Evolutionary conservation across 53 echinoderm and acorn worm species (phyloP).

Genomic region (Paelopatides confundens): DNA sequence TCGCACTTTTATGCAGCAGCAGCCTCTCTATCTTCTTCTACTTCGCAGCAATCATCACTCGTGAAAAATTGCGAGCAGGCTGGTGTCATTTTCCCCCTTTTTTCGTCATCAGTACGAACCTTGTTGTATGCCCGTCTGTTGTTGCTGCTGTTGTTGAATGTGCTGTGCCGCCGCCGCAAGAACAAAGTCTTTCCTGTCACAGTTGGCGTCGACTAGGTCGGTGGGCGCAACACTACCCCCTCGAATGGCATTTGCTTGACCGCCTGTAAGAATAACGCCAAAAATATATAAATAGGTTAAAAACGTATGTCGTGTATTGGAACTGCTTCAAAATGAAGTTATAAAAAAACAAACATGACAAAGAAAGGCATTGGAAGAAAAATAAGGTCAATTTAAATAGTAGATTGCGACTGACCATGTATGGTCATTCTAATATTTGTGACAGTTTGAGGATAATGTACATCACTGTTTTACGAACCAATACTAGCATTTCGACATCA

Average conservation of each 20-base stretch:
- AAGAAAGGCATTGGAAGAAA: too few relatives aligned
- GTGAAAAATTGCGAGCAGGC: background rate
- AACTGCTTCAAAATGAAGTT: too few relatives aligned
- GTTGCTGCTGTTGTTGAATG: background rate
- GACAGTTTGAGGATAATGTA: too few relatives aligned
- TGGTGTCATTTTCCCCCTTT: background rate
- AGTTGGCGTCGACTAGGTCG: slow-evolving; percentile 17
- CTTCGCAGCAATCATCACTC: background rate
- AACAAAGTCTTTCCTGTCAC: slow-evolving; percentile 39
- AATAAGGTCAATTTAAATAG: too few relatives aligned
- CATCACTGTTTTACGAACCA: too few relatives aligned
- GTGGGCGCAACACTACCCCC: slow-evolving; percentile 36
- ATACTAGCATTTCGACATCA: too few relatives aligned
- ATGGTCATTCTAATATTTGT: too few relatives aligned
- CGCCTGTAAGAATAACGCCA: background rate
- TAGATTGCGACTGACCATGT: too few relatives aligned
- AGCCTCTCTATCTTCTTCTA: background rate
- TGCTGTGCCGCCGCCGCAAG: slow-evolving; percentile 21
- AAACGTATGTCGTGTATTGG: too few relatives aligned
- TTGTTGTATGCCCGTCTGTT: slow-evolving; percentile 37
- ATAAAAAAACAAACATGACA: too few relatives aligned
- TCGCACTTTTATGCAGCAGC: background rate
- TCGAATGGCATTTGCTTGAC: slow-evolving; percentile 20
- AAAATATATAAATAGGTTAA: background rate
- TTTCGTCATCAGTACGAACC: slow-evolving; percentile 16